Evolutionary conservation across 2,888 invertebrate genomes (phyloP), one percentile per base, ranked within the genome.

Genomic region (Drosophila fungiperda): DNA sequence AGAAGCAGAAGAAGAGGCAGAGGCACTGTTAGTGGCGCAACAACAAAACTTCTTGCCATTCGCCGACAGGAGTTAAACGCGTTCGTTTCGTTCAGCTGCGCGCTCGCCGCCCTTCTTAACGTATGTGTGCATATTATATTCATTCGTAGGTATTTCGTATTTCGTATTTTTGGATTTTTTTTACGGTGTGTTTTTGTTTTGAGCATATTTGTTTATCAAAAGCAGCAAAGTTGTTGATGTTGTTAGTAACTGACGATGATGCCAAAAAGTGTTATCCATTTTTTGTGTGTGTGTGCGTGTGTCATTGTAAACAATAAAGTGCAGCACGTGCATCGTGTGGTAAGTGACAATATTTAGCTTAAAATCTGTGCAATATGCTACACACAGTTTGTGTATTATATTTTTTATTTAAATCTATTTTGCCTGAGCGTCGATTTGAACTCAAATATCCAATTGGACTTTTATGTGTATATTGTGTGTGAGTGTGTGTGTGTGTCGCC

Each of bases 21-120:
- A 61, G 36, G 38, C 33, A 29, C 42, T 40, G 59, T 40, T 64
- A 38, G 32, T 33, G 60, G 40, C 62, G 68, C 78, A 80, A 71
- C 73, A 78, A 81, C 68, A 80, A 78, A 62, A 66, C 38, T 70
- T 82, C 67, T 70, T 49, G 67, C 65, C 80, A 80, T 80, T 80
- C 68, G 82, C 75, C 80, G 79, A 75, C 80, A 64, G 68, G 79
- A 62, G 68, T 80, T 80, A 75, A 79, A 58, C 83, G 69, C 82
- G 78, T 73, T 77, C 80, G 80, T 67, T 71, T 71, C 61, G 54
- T 71, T 78, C 49, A 63, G 72, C 59, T 60, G 57, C 77, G 76
- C 66, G 81, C 74, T 80, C 58, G 63, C 61, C 72, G 66, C 68
- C 66, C 62, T 64, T 78, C 42, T 35, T 45, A 76, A 49, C 71